phyloP scores from a whole-genome alignment of 2,113 vertebrate species.

The Nycticorax nycticorax region DNA sequence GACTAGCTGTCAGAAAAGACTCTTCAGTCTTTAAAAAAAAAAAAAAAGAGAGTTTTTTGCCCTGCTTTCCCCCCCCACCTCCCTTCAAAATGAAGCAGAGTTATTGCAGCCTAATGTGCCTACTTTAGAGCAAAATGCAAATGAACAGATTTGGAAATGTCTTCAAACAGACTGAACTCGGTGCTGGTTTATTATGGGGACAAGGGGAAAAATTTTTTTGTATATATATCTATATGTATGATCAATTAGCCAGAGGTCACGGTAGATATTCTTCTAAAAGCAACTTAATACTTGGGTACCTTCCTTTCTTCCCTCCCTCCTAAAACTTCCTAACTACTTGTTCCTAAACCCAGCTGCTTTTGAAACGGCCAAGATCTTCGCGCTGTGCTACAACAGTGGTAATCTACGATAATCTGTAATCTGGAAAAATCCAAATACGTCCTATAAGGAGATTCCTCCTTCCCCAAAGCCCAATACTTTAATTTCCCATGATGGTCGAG shows the following conservation, averaged over 20 bases:
- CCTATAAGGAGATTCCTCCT: constrained; percentile 47
- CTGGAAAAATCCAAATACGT: constrained; percentile 57
- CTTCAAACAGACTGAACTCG: constrained; percentile 62
- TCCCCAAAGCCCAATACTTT: constrained; percentile 26
- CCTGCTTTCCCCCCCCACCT: background rate
- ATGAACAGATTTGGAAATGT: constrained; percentile 70
- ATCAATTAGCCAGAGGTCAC: constrained; percentile 74
- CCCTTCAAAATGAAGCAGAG: constrained; percentile 65
- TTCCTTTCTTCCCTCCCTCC: constrained; percentile 35
- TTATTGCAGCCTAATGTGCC: constrained; percentile 69
- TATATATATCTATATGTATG: background rate
- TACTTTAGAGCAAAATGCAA: constrained; percentile 78
- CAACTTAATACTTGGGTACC: constrained; percentile 55
- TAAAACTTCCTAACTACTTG: constrained; percentile 55
- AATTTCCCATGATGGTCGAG: background rate
- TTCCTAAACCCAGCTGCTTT: constrained; percentile 49
- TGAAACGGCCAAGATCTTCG: background rate
- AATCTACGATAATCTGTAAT: constrained; percentile 64
- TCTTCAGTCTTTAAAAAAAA: constrained; percentile 68
- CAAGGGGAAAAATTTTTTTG: background rate
- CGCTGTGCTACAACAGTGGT: constrained; percentile 10
- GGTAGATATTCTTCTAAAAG: constrained; percentile 52
- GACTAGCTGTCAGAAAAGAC: constrained; percentile 84
- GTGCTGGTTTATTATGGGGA: constrained; percentile 37
- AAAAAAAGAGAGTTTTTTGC: constrained; percentile 37